Percentiles rank a stretch among this genome's conserved stretches.
phyloP scores from a whole-genome alignment of 2,113 vertebrate genomes.

The Anguilla rostrata region DNA sequence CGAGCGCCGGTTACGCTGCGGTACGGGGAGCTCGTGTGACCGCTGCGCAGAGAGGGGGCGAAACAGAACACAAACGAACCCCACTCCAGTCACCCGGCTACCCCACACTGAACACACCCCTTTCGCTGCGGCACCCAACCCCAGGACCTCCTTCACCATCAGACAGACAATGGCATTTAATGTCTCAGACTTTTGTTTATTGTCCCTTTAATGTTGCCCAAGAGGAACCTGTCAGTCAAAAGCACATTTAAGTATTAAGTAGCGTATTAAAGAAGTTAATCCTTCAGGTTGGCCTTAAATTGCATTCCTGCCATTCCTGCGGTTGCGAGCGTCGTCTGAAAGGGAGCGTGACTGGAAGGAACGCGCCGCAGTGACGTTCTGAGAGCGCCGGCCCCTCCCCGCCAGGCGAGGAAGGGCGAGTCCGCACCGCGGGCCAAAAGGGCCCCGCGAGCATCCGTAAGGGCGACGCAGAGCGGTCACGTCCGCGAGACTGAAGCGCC shows the following conservation, averaged over 20 bases:
- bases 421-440: not conserved
- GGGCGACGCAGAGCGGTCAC: not conserved
- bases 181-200: not conserved
- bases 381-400: not conserved
- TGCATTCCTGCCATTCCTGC: slow-evolving; percentile 50
- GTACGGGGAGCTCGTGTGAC: not conserved
- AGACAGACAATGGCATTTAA: too few species aligned
- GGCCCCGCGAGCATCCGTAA: not conserved
- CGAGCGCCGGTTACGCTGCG: not conserved
- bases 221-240: not conserved
- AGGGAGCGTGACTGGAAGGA: not conserved
- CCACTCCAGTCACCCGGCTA: not conserved
- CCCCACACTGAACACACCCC: not conserved
- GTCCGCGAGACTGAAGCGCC: not conserved
- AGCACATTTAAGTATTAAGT: not conserved
- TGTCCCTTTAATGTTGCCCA: not conserved
- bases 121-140: too few species aligned
- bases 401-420: not conserved
- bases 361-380: not conserved
- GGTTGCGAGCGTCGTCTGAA: not conserved
- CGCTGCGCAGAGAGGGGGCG: not conserved
- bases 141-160: too few species aligned
- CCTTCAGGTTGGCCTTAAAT: not conserved
- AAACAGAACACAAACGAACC: not conserved
- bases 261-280: not conserved